These are phyloP conservation scores for Hemiscyllium ocellatum DNA, from an alignment of 2,113 vertebrate genomes.

Conservation along the genomic window DNA sequence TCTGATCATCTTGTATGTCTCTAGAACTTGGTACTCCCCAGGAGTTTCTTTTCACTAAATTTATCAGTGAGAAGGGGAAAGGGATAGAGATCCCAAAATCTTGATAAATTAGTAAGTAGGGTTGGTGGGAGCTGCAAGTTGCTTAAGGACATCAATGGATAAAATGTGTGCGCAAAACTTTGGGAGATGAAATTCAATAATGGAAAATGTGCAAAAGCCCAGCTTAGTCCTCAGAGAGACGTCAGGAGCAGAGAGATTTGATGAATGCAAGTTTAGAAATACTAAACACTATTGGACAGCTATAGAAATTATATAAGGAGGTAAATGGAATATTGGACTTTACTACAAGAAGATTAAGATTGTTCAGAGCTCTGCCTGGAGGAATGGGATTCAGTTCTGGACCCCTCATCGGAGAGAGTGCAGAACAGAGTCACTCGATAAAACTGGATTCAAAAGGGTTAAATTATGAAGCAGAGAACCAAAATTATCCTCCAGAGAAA, in stretches of 20 bases:
- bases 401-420: not conserved
- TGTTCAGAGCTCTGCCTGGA: not conserved
- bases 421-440: not conserved
- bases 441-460: not conserved
- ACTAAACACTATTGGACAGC: not conserved
- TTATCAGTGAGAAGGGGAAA: not conserved
- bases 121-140: not conserved
- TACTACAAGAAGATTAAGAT: not conserved
- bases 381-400: not conserved
- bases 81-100: not conserved
- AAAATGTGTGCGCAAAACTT: not conserved
- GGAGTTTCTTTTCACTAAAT: not conserved
- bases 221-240: not conserved
- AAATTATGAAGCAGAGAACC: not conserved
- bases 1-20: too few relatives aligned
- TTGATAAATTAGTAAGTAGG: too few relatives aligned
- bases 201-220: too few relatives aligned
- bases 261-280: not conserved
- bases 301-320: not conserved
- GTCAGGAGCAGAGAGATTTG: not conserved
- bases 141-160: not conserved
- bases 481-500: not conserved
- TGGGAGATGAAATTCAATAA: not conserved
- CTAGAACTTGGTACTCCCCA: too few relatives aligned
- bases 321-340: not conserved